Conservation (phyloP, 2,888 invertebrate species). For the Elegia similella region DNA sequence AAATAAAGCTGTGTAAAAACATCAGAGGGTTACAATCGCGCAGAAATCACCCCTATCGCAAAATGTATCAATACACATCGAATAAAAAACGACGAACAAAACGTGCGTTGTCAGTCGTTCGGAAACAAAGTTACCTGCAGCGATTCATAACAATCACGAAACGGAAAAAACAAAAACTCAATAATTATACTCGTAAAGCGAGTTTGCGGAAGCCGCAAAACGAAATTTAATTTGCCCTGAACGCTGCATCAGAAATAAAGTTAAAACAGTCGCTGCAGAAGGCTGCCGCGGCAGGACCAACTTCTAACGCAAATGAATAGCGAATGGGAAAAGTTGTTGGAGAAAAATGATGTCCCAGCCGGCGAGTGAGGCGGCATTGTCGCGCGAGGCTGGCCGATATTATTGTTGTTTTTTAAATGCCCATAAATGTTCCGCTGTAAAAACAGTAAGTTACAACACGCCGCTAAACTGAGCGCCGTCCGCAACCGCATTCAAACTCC, state of each 20-base stretch:
- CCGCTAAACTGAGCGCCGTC: slow-evolving; percentile 20
- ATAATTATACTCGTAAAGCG: slow-evolving; percentile 74
- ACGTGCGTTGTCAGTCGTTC: slow-evolving; percentile 37
- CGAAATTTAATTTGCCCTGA: slow-evolving; percentile 82
- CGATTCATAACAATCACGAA: slow-evolving; percentile 56
- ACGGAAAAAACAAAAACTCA: slow-evolving; percentile 55
- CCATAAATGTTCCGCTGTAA: slow-evolving; percentile 49
- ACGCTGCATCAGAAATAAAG: slow-evolving; percentile 82
- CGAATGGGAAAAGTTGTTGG: slow-evolving; percentile 79
- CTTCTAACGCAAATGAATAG: slow-evolving; percentile 82
- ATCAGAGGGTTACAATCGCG: slow-evolving; percentile 19
- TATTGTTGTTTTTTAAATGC: slow-evolving; percentile 67
- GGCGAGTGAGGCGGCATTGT: slow-evolving; percentile 58
- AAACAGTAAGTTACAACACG: slow-evolving; percentile 16
- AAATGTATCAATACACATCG: slow-evolving; percentile 21
- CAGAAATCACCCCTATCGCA: slow-evolving; percentile 9
- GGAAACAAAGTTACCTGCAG: slow-evolving; percentile 52
- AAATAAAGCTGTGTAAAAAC: not conserved
- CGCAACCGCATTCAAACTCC: not conserved
- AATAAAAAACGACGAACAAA: slow-evolving; percentile 35
- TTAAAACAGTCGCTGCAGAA: slow-evolving; percentile 80
- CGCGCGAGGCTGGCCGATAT: slow-evolving; percentile 56
- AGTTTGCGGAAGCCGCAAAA: slow-evolving; percentile 79
- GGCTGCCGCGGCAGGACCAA: slow-evolving; percentile 69
- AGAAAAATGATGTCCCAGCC: slow-evolving; percentile 79